phyloP scores from a whole-genome alignment of 2,113 vertebrate species.

The Phaethon lepturus region DNA sequence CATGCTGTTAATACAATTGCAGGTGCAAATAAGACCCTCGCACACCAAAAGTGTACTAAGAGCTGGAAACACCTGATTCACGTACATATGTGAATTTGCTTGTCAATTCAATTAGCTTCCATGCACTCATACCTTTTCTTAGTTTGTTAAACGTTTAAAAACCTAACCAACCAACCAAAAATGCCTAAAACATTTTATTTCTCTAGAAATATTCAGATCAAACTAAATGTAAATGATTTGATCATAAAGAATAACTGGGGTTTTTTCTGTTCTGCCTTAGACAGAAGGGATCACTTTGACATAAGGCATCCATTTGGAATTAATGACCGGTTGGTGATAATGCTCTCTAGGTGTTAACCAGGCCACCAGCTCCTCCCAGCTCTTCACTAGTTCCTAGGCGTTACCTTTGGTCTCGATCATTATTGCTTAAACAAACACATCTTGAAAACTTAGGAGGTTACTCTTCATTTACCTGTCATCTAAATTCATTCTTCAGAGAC shows the following conservation, averaged over 20 bases:
- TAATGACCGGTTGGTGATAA: slow-evolving; percentile 32
- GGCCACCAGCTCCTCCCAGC: not conserved
- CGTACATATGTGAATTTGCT: accelerated
- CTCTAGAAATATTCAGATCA: not conserved
- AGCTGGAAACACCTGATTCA: not conserved
- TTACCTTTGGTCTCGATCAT: slow-evolving; percentile 39
- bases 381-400: slow-evolving; percentile 50
- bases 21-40: not conserved
- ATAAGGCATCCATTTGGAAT: slow-evolving; percentile 13
- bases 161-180: not conserved
- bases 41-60: not conserved
- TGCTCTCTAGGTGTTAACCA: slow-evolving; percentile 4
- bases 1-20: not conserved
- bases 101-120: not conserved
- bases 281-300: not conserved
- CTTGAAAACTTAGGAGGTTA: slow-evolving; percentile 36
- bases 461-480: slow-evolving; percentile 57
- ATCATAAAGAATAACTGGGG: not conserved
- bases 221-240: not conserved
- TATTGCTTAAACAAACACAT: slow-evolving; percentile 61
- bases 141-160: not conserved
- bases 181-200: not conserved
- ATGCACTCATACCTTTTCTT: not conserved
- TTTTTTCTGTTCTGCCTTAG: not conserved
- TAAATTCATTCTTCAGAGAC: slow-evolving; percentile 56